Conservation (phyloP, 2,797 vertebrate species). For the Poecilia velifera region DNA sequence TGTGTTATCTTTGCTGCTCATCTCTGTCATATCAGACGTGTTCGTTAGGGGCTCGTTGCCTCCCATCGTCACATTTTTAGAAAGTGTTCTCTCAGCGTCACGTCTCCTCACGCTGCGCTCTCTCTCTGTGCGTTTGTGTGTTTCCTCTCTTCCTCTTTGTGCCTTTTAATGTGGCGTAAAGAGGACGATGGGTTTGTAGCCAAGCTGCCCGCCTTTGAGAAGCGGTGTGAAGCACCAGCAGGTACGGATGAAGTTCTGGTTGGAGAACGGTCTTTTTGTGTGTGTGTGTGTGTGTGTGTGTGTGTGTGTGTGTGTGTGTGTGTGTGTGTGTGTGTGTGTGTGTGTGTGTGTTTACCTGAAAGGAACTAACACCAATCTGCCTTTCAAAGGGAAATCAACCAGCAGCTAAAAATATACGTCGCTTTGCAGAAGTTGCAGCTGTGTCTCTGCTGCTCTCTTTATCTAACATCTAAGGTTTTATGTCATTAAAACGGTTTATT, state of each 20-base stretch:
- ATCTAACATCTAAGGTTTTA: constrained; percentile 19
- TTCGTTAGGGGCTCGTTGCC: constrained; percentile 12
- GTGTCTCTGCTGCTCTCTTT: constrained; percentile 13
- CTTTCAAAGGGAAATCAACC: constrained; percentile 21
- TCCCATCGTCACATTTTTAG: constrained; percentile 15
- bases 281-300: constrained; percentile 1
- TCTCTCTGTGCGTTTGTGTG: constrained; percentile 60
- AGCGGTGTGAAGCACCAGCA: constrained; percentile 88
- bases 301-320: constrained; percentile 1
- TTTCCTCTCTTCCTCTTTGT: constrained; percentile 50
- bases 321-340: neutral
- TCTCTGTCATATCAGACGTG: constrained; percentile 10
- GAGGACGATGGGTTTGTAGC: constrained; percentile 86
- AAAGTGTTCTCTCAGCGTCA: constrained; percentile 29
- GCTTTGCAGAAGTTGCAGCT: constrained; percentile 42
- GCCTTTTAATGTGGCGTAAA: constrained; percentile 66
- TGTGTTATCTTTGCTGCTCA: constrained; percentile 15
- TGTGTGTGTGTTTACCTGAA: constrained; percentile 24
- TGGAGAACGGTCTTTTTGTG: constrained; percentile 4
- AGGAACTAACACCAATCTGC: constrained; percentile 52
- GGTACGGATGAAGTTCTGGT: constrained; percentile 80
- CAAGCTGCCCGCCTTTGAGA: constrained; percentile 91
- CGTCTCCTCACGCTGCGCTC: constrained; percentile 45
- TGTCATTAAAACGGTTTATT: constrained; percentile 22
- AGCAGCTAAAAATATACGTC: constrained; percentile 8